Evolutionary conservation across 2,797 vertebrate genomes (phyloP).

Genomic region (Syngnathus rostellatus): DNA sequence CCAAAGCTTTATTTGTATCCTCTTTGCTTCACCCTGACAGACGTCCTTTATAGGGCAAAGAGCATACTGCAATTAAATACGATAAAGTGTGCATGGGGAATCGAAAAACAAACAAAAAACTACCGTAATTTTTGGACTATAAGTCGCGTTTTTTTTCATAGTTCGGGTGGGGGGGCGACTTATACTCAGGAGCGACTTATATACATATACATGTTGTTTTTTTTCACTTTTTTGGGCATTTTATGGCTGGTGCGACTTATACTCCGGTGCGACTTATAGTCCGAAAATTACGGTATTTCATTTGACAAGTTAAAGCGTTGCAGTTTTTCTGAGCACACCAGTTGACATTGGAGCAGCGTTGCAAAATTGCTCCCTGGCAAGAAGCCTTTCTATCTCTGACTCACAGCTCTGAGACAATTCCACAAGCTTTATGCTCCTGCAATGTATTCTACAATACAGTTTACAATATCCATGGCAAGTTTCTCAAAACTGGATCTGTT

Average conservation of each 20-base stretch:
- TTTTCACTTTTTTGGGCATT: no score
- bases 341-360: background rate
- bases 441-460: background rate
- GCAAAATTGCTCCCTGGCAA: constrained; percentile 1
- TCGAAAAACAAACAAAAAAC: no score
- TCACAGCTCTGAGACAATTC: background rate
- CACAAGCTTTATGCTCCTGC: background rate
- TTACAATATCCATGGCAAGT: background rate
- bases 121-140: no score
- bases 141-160: no score
- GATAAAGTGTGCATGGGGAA: background rate
- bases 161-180: no score
- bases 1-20: constrained; percentile 12
- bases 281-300: no score
- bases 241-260: no score
- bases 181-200: no score
- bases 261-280: no score
- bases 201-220: no score
- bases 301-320: background rate
- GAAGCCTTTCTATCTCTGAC: background rate
- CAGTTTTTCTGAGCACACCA: background rate
- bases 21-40: background rate
- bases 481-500: background rate
- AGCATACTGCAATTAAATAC: background rate
- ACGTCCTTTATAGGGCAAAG: background rate